These are phyloP conservation scores for Teleogryllus oceanicus DNA, from an alignment of 2,888 invertebrate genomes.

Conservation along the genomic window DNA sequence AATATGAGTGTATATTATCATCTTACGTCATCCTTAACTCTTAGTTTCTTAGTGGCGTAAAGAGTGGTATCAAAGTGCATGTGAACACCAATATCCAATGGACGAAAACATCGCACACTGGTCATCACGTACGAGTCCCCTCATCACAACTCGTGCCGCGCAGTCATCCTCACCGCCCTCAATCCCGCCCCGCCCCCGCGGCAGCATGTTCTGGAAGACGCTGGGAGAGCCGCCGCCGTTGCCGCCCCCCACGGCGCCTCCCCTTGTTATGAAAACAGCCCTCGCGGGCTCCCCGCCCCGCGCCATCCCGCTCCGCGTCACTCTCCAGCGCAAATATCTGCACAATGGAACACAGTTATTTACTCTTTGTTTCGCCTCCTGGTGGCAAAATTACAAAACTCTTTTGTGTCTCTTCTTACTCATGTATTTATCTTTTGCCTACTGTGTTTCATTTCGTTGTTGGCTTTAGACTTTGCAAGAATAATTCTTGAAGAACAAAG, in stretches of 20 bases:
- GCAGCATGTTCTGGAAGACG: too few species aligned
- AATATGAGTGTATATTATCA: too few species aligned
- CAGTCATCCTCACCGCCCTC: too few species aligned
- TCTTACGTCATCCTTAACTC: too few species aligned
- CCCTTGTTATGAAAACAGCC: not conserved
- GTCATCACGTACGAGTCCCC: too few species aligned
- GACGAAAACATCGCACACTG: too few species aligned
- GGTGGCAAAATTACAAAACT: slow-evolving; percentile 34
- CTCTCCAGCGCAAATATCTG: slow-evolving; percentile 9
- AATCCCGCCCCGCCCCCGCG: too few species aligned
- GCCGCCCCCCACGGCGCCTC: not conserved
- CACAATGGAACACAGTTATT: slow-evolving; percentile 24
- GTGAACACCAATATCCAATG: too few species aligned
- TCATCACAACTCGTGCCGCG: too few species aligned
- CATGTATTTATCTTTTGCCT: slow-evolving; percentile 7
- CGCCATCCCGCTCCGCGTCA: not conserved
- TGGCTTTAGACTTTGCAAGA: slow-evolving; percentile 18
- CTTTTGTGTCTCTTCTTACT: slow-evolving; percentile 25
- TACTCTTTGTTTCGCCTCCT: slow-evolving; percentile 29
- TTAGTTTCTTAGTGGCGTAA: too few species aligned
- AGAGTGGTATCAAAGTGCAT: too few species aligned
- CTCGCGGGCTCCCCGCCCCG: not conserved
- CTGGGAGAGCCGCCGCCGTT: too few species aligned
- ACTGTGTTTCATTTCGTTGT: slow-evolving; percentile 18
- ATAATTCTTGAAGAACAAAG: slow-evolving; percentile 3